Evolutionary conservation across 2,113 vertebrate genomes (phyloP).

Genomic region (Hippocampus guttulatus): DNA sequence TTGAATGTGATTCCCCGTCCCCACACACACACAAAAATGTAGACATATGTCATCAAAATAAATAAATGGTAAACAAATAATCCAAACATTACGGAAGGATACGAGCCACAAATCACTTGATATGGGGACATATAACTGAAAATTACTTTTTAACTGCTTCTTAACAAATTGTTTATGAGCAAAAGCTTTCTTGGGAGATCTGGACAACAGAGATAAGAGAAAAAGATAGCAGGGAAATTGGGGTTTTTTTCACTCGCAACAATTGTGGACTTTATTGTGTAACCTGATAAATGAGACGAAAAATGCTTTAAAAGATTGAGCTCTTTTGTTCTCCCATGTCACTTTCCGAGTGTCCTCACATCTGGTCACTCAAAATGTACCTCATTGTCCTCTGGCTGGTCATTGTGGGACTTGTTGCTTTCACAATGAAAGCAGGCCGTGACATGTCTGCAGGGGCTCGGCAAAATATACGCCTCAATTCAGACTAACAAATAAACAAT

Average conservation of each 20-base stretch:
- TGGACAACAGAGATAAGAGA: too few species aligned
- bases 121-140: not conserved
- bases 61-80: too few species aligned
- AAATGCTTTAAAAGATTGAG: conserved; percentile 5
- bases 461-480: conserved; percentile 17
- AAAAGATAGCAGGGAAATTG: not conserved
- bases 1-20: too few species aligned
- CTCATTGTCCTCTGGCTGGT: conserved; percentile 5
- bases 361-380: not conserved
- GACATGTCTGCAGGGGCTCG: conserved; percentile 15
- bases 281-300: not conserved
- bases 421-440: conserved; percentile 27
- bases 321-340: not conserved
- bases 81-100: not conserved
- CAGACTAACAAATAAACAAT: conserved; percentile 19
- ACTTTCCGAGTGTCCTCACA: not conserved
- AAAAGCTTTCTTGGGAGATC: too few species aligned
- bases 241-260: not conserved
- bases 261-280: not conserved
- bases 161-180: too few species aligned
- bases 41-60: not conserved
- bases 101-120: not conserved
- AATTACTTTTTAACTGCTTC: not conserved
- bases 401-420: conserved; percentile 5
- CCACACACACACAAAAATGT: not conserved